Evolutionary conservation across 2,113 vertebrate species (phyloP).

Genomic region (Tretioscincus oriximinensis): DNA sequence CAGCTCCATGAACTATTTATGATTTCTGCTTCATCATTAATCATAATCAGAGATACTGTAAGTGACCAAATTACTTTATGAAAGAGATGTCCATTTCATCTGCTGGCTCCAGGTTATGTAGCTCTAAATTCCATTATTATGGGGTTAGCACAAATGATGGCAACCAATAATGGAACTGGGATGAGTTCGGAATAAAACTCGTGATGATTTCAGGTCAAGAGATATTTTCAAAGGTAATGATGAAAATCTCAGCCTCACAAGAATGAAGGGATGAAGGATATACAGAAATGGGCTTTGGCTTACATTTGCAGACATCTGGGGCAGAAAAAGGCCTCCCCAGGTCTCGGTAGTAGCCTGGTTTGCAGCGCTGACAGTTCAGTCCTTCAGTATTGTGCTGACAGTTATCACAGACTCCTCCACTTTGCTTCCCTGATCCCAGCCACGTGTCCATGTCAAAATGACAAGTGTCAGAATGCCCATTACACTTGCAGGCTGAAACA

Average conservation of each 20-base stretch:
- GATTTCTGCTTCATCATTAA: conserved; percentile 45
- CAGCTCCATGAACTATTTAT: not conserved
- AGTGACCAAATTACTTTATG: not conserved
- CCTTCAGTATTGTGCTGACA: conserved; percentile 94
- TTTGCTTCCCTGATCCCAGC: conserved; percentile 88
- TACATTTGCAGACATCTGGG: conserved; percentile 88
- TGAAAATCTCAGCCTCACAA: not conserved
- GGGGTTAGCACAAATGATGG: not conserved
- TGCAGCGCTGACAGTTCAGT: conserved; percentile 88
- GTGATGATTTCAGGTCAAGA: too few species aligned
- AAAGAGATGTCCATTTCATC: not conserved
- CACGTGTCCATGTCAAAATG: conserved; percentile 84
- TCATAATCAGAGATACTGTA: conserved; percentile 12
- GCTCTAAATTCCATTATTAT: not conserved
- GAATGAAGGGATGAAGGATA: not conserved
- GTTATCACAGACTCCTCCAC: conserved; percentile 85
- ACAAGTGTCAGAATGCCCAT: conserved; percentile 88
- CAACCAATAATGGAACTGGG: not conserved
- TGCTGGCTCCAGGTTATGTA: not conserved
- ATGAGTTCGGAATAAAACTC: not conserved
- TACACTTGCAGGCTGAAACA: conserved; percentile 88
- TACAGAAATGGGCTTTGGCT: conserved; percentile 44
- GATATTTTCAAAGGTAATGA: conserved; percentile 1
- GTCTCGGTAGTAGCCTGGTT: conserved; percentile 88
- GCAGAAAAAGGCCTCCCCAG: conserved; percentile 77